Percentiles rank a stretch among this genome's conserved stretches.
Conservation (phyloP, 2,888 invertebrate species). For the Dexiosoma caninum region DNA sequence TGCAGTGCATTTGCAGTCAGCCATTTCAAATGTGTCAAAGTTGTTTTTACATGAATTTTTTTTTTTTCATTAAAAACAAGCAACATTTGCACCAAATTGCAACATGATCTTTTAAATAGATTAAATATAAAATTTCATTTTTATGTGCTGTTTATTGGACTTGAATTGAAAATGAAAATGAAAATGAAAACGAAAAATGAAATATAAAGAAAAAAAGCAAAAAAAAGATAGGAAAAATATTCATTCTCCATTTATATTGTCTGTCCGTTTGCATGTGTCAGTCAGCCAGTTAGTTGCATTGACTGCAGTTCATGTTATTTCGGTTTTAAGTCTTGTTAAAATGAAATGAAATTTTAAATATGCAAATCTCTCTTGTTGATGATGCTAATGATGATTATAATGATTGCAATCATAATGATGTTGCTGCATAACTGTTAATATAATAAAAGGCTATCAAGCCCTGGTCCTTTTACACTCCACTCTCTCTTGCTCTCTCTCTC, state of each 20-base stretch:
- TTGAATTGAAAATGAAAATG: constrained; percentile 20
- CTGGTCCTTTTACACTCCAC: no score
- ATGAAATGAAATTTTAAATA: constrained; percentile 35
- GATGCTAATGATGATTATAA: neutral
- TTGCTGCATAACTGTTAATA: neutral
- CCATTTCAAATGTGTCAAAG: constrained; percentile 25
- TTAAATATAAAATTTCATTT: constrained; percentile 19
- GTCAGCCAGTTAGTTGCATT: constrained; percentile 22
- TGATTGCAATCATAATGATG: neutral
- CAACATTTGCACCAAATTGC: no score
- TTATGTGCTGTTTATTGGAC: neutral
- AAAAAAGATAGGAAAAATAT: constrained; percentile 1
- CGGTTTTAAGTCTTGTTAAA: constrained; percentile 33
- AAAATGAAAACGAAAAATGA: no score
- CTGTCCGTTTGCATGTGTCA: constrained; percentile 13
- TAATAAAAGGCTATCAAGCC: neutral
- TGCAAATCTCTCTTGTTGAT: constrained; percentile 22
- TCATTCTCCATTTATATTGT: constrained; percentile 26
- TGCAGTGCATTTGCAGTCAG: constrained; percentile 4
- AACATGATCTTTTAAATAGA: constrained; percentile 56
- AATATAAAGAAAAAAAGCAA: neutral
- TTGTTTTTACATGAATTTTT: constrained; percentile 17
- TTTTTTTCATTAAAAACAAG: constrained; percentile 17
- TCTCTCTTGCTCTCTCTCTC: no score
- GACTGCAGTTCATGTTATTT: neutral